These are phyloP conservation scores for Elymnias hypermnestra DNA, from an alignment of 1,140 invertebrate species.

Conservation along the genomic window DNA sequence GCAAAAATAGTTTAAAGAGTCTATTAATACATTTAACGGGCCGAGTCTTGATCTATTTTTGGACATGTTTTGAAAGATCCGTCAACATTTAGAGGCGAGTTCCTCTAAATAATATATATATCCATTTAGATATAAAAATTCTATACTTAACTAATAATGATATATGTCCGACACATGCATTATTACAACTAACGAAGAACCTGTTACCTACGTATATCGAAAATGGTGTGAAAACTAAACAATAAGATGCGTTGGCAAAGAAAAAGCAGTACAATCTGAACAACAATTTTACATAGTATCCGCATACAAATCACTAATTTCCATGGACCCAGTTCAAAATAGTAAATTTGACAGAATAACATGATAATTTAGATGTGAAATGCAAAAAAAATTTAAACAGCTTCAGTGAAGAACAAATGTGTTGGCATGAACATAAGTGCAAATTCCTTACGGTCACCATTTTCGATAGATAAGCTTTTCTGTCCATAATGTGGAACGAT, in stretches of 20 bases:
- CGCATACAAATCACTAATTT: slow-evolving; percentile 38
- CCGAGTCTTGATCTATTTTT: slow-evolving; percentile 26
- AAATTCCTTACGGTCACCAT: slow-evolving; percentile 38
- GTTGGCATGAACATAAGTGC: slow-evolving; percentile 15
- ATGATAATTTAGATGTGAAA: slow-evolving; percentile 17
- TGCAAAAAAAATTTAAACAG: slow-evolving; percentile 41
- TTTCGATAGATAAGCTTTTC: slow-evolving; percentile 59
- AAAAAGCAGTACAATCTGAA: slow-evolving; percentile 47
- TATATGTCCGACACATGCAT: slow-evolving; percentile 37
- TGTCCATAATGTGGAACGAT: slow-evolving; percentile 31
- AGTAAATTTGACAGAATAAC: slow-evolving; percentile 31
- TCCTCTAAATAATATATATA: slow-evolving; percentile 9
- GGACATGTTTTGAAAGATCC: slow-evolving; percentile 21
- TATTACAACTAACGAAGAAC: slow-evolving; percentile 31
- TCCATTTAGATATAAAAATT: neutral
- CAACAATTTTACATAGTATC: slow-evolving; percentile 65
- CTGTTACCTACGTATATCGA: slow-evolving; percentile 39
- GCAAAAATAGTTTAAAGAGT: slow-evolving; percentile 13
- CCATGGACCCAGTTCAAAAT: neutral
- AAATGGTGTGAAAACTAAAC: slow-evolving; percentile 60
- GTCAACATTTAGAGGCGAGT: no score
- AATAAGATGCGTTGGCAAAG: slow-evolving; percentile 31
- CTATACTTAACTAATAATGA: slow-evolving; percentile 15
- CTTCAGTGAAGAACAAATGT: slow-evolving; percentile 23
- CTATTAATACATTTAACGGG: slow-evolving; percentile 26